Conservation (phyloP, 2,888 invertebrate species). For the Hirtodrosophila histrioides region DNA sequence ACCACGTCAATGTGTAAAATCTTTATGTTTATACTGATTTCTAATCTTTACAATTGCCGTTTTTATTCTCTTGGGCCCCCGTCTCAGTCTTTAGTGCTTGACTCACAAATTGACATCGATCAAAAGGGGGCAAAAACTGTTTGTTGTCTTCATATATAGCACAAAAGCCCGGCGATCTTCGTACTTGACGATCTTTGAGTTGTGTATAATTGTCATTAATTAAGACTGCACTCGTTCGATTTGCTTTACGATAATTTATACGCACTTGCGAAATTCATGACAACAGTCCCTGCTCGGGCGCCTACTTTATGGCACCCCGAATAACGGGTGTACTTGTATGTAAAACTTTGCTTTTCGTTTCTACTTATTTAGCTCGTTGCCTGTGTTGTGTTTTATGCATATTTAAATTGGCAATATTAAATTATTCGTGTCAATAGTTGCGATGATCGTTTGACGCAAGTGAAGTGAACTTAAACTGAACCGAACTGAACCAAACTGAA, state of each 20-base stretch:
- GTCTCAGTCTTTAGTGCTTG: conserved; percentile 25
- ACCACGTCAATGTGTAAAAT: too few species aligned
- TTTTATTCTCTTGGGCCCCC: conserved; percentile 3
- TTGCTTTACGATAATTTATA: conserved; percentile 63
- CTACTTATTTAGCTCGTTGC: conserved; percentile 9
- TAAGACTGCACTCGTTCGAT: conserved; percentile 71
- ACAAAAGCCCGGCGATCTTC: conserved; percentile 7
- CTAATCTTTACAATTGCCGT: conserved; percentile 30
- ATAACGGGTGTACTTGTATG: neutral
- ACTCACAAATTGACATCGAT: conserved; percentile 75
- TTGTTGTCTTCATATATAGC: neutral
- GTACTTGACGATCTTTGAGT: conserved; percentile 30
- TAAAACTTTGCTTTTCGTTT: conserved; percentile 10
- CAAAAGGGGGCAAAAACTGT: conserved; percentile 51
- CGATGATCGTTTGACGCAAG: conserved; percentile 30
- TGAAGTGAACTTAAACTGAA: conserved; percentile 34
- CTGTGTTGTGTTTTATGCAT: conserved; percentile 35
- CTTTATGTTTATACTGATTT: neutral
- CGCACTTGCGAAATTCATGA: conserved; percentile 35
- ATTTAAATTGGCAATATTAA: conserved; percentile 57
- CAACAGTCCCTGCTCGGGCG: neutral
- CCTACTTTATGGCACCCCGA: neutral
- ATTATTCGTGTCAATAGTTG: conserved; percentile 59
- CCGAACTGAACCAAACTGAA: conserved; percentile 8
- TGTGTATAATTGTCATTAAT: conserved; percentile 68